Percentiles rank a stretch among this genome's conserved stretches.
Evolutionary conservation across 2,797 vertebrate genomes (phyloP).

Genomic region (Luscinia megarhynchos): DNA sequence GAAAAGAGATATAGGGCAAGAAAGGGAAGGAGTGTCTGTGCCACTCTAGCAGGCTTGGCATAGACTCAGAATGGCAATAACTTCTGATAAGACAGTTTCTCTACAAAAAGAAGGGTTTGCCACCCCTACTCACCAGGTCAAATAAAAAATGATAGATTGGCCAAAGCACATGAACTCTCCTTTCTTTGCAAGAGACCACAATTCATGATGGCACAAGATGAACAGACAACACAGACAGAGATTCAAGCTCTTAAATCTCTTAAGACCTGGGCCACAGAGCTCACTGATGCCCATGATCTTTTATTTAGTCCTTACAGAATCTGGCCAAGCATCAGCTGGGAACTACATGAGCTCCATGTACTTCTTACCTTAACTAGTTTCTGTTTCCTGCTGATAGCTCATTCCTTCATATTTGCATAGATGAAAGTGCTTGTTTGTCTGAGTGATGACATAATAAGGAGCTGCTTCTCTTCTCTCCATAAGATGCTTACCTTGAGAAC

Average conservation of each 20-base stretch:
- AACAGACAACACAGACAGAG: neutral
- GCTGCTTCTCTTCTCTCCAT: neutral
- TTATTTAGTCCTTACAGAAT: neutral
- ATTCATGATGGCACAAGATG: neutral
- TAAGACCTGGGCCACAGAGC: accelerated
- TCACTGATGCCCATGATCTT: neutral
- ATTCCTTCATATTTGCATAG: neutral
- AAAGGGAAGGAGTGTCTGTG: neutral
- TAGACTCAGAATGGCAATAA: neutral
- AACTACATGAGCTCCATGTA: neutral
- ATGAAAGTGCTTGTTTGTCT: neutral
- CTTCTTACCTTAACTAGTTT: neutral
- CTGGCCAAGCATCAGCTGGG: neutral
- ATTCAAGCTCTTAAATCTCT: neutral
- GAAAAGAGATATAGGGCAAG: neutral
- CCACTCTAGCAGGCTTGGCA: neutral
- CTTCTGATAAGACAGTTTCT: neutral
- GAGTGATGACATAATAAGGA: neutral
- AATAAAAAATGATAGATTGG: neutral
- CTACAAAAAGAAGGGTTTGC: neutral
- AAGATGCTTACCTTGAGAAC: neutral
- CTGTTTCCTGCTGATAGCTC: neutral
- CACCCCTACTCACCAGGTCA: neutral
- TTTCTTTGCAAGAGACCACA: neutral
- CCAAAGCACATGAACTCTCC: neutral